phyloP scores from a whole-genome alignment of 2,113 vertebrate species.

The Protobothrops flavoviridis region DNA sequence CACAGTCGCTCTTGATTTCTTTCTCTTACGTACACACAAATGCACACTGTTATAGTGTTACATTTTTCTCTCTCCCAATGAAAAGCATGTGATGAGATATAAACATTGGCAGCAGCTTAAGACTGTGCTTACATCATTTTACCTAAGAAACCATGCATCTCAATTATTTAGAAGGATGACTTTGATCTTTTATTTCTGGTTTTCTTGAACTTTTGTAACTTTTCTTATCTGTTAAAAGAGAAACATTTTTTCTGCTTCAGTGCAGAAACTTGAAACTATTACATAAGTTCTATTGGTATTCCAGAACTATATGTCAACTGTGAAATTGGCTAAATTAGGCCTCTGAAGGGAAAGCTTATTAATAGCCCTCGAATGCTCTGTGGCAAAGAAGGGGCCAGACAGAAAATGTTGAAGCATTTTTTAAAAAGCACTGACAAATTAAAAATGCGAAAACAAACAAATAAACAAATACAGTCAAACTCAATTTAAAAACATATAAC shows the following conservation, averaged over 20 bases:
- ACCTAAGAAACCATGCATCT: background rate
- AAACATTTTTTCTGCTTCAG: background rate
- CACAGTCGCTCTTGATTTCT: background rate
- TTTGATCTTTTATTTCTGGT: background rate
- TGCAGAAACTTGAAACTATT: background rate
- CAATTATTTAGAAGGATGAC: background rate
- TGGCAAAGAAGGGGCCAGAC: background rate
- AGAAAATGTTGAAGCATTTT: background rate
- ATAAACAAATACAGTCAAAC: background rate
- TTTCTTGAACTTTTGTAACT: background rate
- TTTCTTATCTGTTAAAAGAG: background rate
- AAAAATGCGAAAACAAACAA: background rate
- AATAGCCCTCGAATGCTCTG: background rate
- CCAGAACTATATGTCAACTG: background rate
- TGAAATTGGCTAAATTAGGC: background rate
- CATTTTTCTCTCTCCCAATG: background rate
- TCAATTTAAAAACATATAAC: background rate
- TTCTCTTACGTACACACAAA: background rate
- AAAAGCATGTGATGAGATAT: background rate
- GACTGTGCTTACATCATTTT: background rate
- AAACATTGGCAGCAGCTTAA: background rate
- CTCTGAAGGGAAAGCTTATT: background rate
- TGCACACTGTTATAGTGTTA: background rate
- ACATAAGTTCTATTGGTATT: background rate
- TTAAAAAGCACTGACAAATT: background rate